Evolutionary conservation across 2,888 invertebrate genomes (phyloP).

Genomic region (Dryobotodes eremita): DNA sequence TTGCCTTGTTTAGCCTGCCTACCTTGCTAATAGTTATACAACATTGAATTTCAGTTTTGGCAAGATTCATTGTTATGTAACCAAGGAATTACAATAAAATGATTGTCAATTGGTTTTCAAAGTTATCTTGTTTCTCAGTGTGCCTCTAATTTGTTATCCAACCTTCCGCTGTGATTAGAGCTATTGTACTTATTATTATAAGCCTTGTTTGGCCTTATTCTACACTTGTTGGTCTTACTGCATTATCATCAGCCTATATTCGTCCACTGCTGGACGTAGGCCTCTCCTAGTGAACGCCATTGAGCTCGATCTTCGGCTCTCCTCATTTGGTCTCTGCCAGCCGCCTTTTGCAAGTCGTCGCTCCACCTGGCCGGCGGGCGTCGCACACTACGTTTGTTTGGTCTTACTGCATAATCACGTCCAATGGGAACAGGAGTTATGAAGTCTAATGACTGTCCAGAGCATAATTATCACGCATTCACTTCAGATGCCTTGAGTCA

Average conservation of each 20-base stretch:
- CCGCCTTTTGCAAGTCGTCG: no score
- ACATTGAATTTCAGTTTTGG: neutral
- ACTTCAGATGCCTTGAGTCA: neutral
- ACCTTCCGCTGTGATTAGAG: neutral
- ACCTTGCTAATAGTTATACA: neutral
- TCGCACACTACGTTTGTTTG: no score
- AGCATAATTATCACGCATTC: neutral
- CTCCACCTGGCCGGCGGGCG: no score
- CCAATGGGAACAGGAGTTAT: neutral
- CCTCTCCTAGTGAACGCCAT: no score
- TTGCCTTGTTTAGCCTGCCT: neutral
- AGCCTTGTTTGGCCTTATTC: neutral
- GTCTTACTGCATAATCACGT: no score
- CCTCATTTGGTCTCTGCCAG: no score
- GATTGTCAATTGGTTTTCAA: neutral
- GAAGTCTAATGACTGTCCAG: neutral
- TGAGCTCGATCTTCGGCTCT: no score
- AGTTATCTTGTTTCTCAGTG: conserved; percentile 12
- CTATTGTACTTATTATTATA: neutral
- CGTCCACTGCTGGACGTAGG: no score
- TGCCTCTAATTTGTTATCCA: conserved; percentile 6
- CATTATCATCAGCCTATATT: no score
- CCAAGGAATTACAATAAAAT: neutral
- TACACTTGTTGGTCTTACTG: neutral
- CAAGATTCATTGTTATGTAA: conserved; percentile 4